Evolutionary conservation across 2,888 invertebrate genomes (phyloP).

Genomic region (Erebia aethiops): DNA sequence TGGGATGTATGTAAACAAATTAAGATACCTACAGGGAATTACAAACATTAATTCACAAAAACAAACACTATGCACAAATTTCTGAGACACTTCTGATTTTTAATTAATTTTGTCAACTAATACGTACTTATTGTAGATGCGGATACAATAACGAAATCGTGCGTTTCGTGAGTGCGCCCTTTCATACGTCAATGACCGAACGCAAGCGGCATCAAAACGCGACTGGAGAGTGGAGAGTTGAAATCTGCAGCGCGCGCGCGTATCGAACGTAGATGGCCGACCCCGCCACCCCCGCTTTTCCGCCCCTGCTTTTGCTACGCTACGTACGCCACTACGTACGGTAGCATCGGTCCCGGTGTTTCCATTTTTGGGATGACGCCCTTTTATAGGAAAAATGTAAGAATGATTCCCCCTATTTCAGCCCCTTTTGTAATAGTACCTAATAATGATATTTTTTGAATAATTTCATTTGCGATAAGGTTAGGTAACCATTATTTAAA

Average conservation of each 20-base stretch:
- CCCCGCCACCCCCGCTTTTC: slow-evolving; percentile 62
- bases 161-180: slow-evolving; percentile 64
- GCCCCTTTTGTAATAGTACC: no score
- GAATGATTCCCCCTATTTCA: no score
- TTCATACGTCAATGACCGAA: slow-evolving; percentile 53
- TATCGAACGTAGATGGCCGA: slow-evolving; percentile 73
- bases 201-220: slow-evolving; percentile 66
- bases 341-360: slow-evolving; percentile 29
- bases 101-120: slow-evolving; percentile 27
- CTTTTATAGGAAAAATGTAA: no score
- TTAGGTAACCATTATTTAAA: no score
- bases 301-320: slow-evolving; percentile 62
- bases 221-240: slow-evolving; percentile 55
- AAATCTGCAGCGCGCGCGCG: slow-evolving; percentile 74
- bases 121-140: slow-evolving; percentile 68
- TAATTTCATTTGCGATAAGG: no score
- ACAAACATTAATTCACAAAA: slow-evolving; percentile 22
- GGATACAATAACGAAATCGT: slow-evolving; percentile 69
- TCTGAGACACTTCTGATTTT: not conserved
- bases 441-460: no score
- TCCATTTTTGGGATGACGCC: no score
- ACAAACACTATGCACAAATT: slow-evolving; percentile 10
- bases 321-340: slow-evolving; percentile 28
- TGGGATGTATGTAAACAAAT: slow-evolving; percentile 74
- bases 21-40: slow-evolving; percentile 38